Base-by-base conservation (phyloP, 2,113 vertebrate species). In the Cairina moschata region DNA sequence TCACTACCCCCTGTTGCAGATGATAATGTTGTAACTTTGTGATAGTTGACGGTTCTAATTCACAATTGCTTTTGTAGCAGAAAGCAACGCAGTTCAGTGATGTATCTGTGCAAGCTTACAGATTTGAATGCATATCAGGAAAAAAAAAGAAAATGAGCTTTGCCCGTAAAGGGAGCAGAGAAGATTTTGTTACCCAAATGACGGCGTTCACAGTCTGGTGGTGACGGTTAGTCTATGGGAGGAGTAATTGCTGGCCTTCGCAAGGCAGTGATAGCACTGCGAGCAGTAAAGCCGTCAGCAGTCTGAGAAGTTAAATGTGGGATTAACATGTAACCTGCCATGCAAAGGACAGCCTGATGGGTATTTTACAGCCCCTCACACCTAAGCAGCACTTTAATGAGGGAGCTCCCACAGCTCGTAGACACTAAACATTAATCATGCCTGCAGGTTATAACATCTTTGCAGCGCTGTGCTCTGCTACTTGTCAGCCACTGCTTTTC, bases 301-400 rank as follows among this genome's bases (percentile, higher is more conserved):
- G 25, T 75, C 28, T 69, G 38, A 83, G 89, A 26, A 54, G 31
- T 23, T 40, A 65, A 58, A n/a, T 38, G 14, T 71, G 28, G 73
- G 62, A 20, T 85, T 52, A 34, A 34, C 7, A 3, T 54, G 28
- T 7, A 56, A 60, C 34, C 42, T 67, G 42, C 9, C 40, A 13
- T 17, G 44, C 29, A n/a, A 46, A 14, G 31, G 21, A 34, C 59
- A 54, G 15, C 29, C 54, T 32, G 29, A 42, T 42, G 25, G 22
- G 9, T 36, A 18, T 46, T 38, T 25, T 58, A 34, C 46, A 69
- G 44, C 29, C 17, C 1, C 0, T 44, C 28, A 42, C 18, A n/a
- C 0, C 0, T 21, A 11, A 1, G 1, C 60, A 38, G 6, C 31
- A 11, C 73, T 74, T 58, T 15, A 32, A 16, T 54, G 40, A 6